These are phyloP conservation scores for Remorina albescens DNA, from an alignment of 2,797 vertebrate species.

Conservation along the genomic window DNA sequence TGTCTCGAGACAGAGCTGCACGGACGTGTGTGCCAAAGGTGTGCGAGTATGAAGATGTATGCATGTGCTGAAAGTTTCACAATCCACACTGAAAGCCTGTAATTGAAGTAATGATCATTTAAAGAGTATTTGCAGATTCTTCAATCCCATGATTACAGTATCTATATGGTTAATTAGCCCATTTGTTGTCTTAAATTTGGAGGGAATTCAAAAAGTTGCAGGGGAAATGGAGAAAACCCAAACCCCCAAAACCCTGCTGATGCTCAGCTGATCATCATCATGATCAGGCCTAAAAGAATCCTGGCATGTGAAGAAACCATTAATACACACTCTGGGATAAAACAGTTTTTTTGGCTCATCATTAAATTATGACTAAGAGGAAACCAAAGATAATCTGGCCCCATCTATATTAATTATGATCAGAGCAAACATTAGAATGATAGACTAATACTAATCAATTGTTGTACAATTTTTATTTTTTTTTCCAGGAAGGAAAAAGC, in stretches of 20 bases:
- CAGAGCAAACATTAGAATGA: background rate
- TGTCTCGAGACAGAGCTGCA: constrained; percentile 82
- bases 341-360: constrained; percentile 14
- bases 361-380: constrained; percentile 5
- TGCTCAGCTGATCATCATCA: constrained; percentile 24
- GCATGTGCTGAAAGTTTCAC: background rate
- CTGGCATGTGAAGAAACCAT: constrained; percentile 18
- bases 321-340: constrained; percentile 1
- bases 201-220: constrained; percentile 9
- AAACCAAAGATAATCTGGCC: constrained; percentile 22
- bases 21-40: constrained; percentile 88
- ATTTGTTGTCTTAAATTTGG: constrained; percentile 10
- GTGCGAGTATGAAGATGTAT: constrained; percentile 21
- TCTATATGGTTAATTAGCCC: background rate
- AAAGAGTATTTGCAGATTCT: background rate
- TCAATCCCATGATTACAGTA: constrained; percentile 5
- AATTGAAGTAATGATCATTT: background rate
- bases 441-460: constrained; percentile 40
- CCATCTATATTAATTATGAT: background rate
- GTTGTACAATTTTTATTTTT: background rate
- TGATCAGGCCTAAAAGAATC: constrained; percentile 20
- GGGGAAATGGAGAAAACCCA: background rate
- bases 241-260: too few relatives aligned
- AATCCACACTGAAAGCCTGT: background rate
- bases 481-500: constrained; percentile 66